phyloP scores from a whole-genome alignment of 2,888 invertebrate genomes.

The Lasiommata megera region DNA sequence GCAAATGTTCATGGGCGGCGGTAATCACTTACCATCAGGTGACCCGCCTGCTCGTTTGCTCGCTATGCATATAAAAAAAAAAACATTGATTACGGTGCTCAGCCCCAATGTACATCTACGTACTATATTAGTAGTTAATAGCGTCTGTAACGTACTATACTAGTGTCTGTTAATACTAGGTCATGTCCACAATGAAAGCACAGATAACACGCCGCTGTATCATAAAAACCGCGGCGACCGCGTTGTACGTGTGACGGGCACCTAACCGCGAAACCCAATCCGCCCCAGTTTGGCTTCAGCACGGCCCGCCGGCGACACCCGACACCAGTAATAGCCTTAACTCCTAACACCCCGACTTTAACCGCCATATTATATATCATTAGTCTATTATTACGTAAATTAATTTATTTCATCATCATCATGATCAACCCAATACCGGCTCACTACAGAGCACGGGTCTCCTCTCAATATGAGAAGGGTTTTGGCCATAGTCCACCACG shows the following conservation, averaged over 20 bases:
- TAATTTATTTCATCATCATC: too few relatives aligned
- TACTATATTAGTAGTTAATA: too few relatives aligned
- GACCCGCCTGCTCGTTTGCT: too few relatives aligned
- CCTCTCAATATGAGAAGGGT: too few relatives aligned
- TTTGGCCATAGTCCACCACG: too few relatives aligned
- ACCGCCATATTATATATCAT: neutral
- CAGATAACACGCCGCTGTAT: neutral
- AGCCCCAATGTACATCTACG: too few relatives aligned
- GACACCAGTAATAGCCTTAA: slow-evolving; percentile 25
- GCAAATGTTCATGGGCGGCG: too few relatives aligned
- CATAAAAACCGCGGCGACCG: slow-evolving; percentile 3
- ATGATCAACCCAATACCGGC: neutral
- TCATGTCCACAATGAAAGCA: neutral
- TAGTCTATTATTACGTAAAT: neutral
- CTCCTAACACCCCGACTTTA: neutral
- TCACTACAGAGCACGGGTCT: too few relatives aligned
- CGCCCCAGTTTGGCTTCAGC: slow-evolving; percentile 60
- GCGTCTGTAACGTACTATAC: too few relatives aligned
- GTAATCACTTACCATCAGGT: too few relatives aligned
- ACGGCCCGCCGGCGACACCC: slow-evolving; percentile 37
- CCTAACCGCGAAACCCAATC: slow-evolving; percentile 53
- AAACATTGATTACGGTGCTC: too few relatives aligned
- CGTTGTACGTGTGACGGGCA: slow-evolving; percentile 12
- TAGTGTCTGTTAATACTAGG: neutral
- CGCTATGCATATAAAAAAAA: too few relatives aligned